Base-by-base conservation (phyloP, 2,888 invertebrate species). In the Scaptomyza reducta region DNA sequence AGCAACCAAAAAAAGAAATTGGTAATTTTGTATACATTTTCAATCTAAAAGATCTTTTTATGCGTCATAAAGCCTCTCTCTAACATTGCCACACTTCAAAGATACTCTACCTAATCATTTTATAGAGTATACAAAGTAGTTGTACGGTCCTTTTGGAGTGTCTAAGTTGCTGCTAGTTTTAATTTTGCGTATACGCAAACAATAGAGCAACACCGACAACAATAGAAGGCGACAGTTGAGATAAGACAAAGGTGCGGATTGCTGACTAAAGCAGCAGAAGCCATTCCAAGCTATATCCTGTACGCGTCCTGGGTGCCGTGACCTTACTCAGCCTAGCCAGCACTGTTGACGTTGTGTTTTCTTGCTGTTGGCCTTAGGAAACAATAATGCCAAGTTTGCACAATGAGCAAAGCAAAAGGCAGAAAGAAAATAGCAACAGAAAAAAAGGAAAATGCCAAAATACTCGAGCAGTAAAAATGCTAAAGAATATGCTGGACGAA, bases 341-440 rank as follows among this genome's bases (percentile, higher is more conserved):
- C 31, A 63, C 79, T 79, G 82, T 79, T 86, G 77, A 72, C 79
- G 74, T 79, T 87, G 74, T 87, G 71, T 80, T 85, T 76, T 80
- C 70, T 70, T 69, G 58, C 69, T 78, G 69, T 77, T 87, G 73
- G 89, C 89, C 89, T 85, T 78, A 86, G 89, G 89, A 87, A 89
- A 85, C 85, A 89, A 89, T 90, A 89, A 87, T 82, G 86, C 81
- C 86, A 86, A 87, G 89, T 87, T 89, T 86, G 89, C 81, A 87
- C 84, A 89, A 86, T 86, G 78, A 77, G 76, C 70, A 66, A 72
- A 72, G 66, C 58, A 73, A 73, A 68, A 65, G 57, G 35, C 59
- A 56, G 57, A 42, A 57, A 46, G 53, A 60, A 45, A 35, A 33
- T 35, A 51, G 61, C 53, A 55, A 53, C 50, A 60, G 56, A 44